phyloP scores from a whole-genome alignment of 1,140 invertebrate genomes.

The Leptinotarsa defecta region DNA sequence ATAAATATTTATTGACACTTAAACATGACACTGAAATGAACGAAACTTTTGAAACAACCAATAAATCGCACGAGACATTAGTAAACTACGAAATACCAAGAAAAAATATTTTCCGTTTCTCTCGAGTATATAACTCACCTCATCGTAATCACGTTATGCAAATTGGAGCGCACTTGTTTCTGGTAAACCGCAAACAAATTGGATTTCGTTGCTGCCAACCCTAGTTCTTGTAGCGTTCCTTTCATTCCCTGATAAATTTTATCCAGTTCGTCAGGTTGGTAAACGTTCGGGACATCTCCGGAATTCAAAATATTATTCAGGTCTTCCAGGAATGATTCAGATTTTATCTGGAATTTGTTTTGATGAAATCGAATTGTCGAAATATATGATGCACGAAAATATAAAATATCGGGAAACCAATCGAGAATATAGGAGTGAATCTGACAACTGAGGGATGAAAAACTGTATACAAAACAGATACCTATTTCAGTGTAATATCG shows the following conservation, averaged over 20 bases:
- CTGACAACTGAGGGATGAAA: no score
- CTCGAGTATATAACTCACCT: constrained; percentile 56
- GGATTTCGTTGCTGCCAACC: constrained; percentile 70
- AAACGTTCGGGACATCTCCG: constrained; percentile 72
- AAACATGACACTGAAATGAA: no score
- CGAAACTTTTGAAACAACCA: neutral
- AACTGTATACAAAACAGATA: no score
- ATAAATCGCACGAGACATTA: neutral
- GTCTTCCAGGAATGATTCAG: constrained; percentile 71
- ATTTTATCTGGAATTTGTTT: constrained; percentile 60
- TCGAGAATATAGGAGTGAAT: no score
- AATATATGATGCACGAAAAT: no score
- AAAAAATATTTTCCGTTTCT: neutral
- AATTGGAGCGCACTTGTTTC: constrained; percentile 66
- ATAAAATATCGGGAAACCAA: no score
- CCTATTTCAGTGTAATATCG: no score
- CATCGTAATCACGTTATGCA: constrained; percentile 69
- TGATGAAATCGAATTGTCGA: neutral
- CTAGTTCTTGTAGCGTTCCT: constrained; percentile 65
- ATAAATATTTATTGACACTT: no score
- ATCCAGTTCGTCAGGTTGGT: constrained; percentile 67
- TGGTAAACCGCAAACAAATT: constrained; percentile 74
- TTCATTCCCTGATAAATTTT: constrained; percentile 67
- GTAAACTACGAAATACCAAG: neutral
- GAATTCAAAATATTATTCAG: constrained; percentile 72